A percentile compares a stretch with the other conserved stretches of the same genome.
phyloP scores from a whole-genome alignment of 2,113 vertebrate genomes.

The Sinosuthora webbiana region DNA sequence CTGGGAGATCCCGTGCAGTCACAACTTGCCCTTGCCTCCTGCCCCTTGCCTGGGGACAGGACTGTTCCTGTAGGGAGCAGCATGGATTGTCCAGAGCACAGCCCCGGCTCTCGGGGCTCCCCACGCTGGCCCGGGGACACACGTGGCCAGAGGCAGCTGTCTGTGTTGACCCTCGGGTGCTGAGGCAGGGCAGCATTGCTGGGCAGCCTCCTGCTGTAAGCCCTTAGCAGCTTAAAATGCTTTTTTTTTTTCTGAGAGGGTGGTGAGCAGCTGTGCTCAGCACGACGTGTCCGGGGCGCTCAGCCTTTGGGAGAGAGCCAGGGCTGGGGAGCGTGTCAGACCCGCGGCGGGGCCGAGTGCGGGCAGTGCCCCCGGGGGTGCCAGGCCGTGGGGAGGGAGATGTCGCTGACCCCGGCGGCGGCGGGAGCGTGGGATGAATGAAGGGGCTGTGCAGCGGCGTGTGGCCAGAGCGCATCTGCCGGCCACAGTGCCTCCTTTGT shows the following conservation, averaged over 20 bases:
- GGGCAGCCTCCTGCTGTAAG: background rate
- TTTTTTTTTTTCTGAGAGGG: background rate
- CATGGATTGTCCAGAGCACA: background rate
- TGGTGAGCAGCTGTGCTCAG: background rate
- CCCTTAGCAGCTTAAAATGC: background rate
- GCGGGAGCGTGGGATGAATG: background rate
- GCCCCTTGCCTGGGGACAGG: background rate
- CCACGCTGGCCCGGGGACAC: fast-evolving
- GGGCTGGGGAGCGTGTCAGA: fast-evolving
- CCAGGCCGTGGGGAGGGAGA: background rate
- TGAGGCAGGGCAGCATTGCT: background rate
- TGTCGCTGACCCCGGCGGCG: background rate
- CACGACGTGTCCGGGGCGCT: fast-evolving
- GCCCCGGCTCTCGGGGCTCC: background rate
- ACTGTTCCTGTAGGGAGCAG: background rate
- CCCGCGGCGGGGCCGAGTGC: fast-evolving
- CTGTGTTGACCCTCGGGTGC: background rate
- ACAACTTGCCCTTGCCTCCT: too few relatives aligned
- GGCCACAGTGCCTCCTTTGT: constrained; percentile 12
- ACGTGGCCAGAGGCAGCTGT: fast-evolving
- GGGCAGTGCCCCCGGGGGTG: background rate
- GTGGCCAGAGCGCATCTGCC: background rate
- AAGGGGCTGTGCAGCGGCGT: background rate
- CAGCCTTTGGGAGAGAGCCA: background rate
- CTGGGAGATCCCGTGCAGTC: background rate